Base-by-base conservation (phyloP, 2,113 vertebrate genomes). In the Xiphophorus couchianus region DNA sequence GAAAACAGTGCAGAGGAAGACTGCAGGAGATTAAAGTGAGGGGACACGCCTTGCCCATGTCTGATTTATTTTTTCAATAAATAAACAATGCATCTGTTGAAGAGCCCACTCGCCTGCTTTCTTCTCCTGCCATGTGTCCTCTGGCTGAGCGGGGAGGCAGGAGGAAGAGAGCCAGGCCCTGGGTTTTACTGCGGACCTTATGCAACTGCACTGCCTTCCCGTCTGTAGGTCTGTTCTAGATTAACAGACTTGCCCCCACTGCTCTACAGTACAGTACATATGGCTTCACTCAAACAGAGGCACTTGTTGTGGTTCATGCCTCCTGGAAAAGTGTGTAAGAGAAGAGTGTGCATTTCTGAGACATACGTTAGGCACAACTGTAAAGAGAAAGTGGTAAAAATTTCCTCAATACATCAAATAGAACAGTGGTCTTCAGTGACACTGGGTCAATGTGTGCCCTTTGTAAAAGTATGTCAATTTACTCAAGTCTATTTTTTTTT, bases 81-180 rank as follows among this genome's bases (percentile, higher is more conserved):
- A 90, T 83, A 87, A 86, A 76, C 66, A 22, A 48, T 72, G 77
- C 86, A 84, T 89, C 83, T 89, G 89, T 84, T 81, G 82, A 78
- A 70, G 75, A 15, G 65, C 73, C 2, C 19, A 79, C 69, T 39
- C 30, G 62, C 62, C 72, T 30, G 67, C 85, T 89, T 90, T 87
- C 86, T 82, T 87, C 88, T 87, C 75, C 74, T 72, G 81, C 87
- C 82, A 89, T 89, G 84, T 77, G 88, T 88, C 84, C 86, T 85
- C 72, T 80, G 86, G 80, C 77, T 68, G 35, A 75, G 66, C 1
- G 28, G 76, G 73, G 69, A 80, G 79, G 73, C 0, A 25, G 30
- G 33, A 66, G 64, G 33, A 37, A 37, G 35, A 66, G 76, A 85
- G 78, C 84, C 89, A 85, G 73, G 28, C n/a, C 31, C 61, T 11